Conservation (phyloP, 2,797 vertebrate species). For the Darevskia nairensis region DNA sequence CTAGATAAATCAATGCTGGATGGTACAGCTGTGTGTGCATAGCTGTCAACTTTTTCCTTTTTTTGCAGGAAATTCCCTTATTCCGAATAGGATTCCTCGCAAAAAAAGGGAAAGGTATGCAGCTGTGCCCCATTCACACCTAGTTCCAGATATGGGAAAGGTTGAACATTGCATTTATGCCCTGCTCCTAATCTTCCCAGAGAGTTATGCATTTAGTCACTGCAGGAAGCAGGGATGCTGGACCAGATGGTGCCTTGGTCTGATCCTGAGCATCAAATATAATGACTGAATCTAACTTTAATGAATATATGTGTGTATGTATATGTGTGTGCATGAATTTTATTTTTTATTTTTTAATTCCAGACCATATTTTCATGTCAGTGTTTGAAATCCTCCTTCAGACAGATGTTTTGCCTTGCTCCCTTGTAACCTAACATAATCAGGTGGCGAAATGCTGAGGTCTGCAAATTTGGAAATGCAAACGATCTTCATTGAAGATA, state of each 20-base stretch:
- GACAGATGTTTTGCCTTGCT: neutral
- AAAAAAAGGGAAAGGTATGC: no score
- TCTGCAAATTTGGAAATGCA: neutral
- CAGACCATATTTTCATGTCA: neutral
- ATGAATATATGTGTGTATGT: neutral
- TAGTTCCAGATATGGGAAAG: no score
- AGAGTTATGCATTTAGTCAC: neutral
- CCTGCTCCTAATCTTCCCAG: neutral
- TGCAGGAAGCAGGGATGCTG: neutral
- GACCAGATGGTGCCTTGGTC: neutral
- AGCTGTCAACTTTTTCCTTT: no score
- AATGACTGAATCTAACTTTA: neutral
- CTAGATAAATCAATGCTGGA: no score
- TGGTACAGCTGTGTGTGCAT: no score
- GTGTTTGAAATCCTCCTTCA: neutral
- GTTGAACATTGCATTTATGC: neutral
- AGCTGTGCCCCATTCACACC: no score
- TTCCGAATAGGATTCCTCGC: no score
- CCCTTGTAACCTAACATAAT: neutral
- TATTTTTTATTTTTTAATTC: neutral
- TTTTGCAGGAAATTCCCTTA: no score
- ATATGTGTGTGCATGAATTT: neutral
- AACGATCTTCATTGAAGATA: slow-evolving; percentile 3
- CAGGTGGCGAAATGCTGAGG: neutral
- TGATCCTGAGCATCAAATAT: neutral